These are phyloP conservation scores for Nephrocerus scutellatus DNA, from an alignment of 2,888 invertebrate species.

Conservation along the genomic window DNA sequence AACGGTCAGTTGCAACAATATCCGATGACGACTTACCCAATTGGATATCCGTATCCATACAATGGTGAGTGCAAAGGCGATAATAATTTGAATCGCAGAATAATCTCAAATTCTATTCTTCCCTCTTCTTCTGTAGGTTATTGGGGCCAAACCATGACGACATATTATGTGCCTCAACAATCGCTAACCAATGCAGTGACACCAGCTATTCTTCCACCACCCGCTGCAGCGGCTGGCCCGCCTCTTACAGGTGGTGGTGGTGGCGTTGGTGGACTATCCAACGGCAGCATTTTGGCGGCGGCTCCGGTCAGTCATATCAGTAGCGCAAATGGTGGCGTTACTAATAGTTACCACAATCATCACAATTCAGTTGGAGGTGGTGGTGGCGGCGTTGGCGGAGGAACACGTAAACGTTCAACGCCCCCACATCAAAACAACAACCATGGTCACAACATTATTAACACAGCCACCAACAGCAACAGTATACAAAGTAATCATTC, in stretches of 20 bases:
- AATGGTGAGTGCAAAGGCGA: conserved; percentile 32
- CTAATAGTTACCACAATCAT: conserved; percentile 25
- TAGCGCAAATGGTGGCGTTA: conserved; percentile 21
- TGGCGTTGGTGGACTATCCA: conserved; percentile 16
- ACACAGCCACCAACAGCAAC: conserved; percentile 9
- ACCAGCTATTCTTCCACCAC: conserved; percentile 34
- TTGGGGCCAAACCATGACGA: conserved; percentile 45
- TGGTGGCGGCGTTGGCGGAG: conserved; percentile 28
- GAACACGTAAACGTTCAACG: conserved; percentile 39
- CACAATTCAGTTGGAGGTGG: conserved; percentile 22
- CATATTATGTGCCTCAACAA: conserved; percentile 47
- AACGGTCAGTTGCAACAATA: conserved; percentile 43
- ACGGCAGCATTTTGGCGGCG: conserved; percentile 5
- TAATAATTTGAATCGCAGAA: background rate
- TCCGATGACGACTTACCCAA: conserved; percentile 44
- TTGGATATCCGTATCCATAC: conserved; percentile 46
- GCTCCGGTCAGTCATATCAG: conserved; percentile 21
- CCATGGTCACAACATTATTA: conserved; percentile 18
- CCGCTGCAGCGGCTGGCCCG: conserved; percentile 37
- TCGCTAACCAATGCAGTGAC: conserved; percentile 34
- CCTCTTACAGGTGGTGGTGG: conserved; percentile 13
- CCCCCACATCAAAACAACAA: conserved; percentile 31
- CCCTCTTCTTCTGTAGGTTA: conserved; percentile 28
- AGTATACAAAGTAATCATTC: conserved; percentile 15
- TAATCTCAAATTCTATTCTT: background rate